Evolutionary conservation across 2,888 invertebrate genomes (phyloP), one percentile per base, ranked within the genome.

Genomic region (Lasioglossum malachurum): DNA sequence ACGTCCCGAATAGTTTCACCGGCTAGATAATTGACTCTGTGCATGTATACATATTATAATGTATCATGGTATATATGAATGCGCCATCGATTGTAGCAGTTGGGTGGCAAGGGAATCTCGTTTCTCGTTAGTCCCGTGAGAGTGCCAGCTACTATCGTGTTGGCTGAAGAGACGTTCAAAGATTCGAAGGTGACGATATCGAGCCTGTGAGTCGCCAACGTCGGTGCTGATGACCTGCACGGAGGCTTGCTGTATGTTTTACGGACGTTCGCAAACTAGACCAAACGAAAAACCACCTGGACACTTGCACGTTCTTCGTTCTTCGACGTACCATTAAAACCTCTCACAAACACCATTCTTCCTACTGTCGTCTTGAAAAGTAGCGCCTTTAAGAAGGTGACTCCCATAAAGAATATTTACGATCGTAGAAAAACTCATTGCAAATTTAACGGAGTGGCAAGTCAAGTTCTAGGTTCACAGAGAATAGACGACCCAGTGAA

Each of bases 71-170:
- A 64, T 71, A 89, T 89, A 64, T 88, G 80, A 84, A 80, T 35
- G 64, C 84, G 84, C 84, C 84, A 92, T 92, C 92, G 87, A 90
- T 90, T 87, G 92, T 92, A 90, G 91, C 92, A 74, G 83, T 93
- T 94, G 94, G 94, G 94, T 94, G 94, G 94, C 93, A 88, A 85
- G 88, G 86, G 93, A 93, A 91, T 94, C 94, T 94, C 93, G 91
- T 93, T 93, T 92, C 93, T 93, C 93, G 93, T 93, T 93, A 93
- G 93, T 91, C 92, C 87, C 87, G 84, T 78, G 87, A 84, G 75
- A 87, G 89, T 84, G 76, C 77, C 87, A 77, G 76, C 41, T 74
- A 82, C 88, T 92, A 91, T 92, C 91, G 85, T 86, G 86, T 88
- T 84, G 87, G 83, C 89, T 85, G 80, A 79, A 80, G 88, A 88